Base-by-base conservation (phyloP, 2,888 invertebrate genomes). In the Parnassius mnemosyne region DNA sequence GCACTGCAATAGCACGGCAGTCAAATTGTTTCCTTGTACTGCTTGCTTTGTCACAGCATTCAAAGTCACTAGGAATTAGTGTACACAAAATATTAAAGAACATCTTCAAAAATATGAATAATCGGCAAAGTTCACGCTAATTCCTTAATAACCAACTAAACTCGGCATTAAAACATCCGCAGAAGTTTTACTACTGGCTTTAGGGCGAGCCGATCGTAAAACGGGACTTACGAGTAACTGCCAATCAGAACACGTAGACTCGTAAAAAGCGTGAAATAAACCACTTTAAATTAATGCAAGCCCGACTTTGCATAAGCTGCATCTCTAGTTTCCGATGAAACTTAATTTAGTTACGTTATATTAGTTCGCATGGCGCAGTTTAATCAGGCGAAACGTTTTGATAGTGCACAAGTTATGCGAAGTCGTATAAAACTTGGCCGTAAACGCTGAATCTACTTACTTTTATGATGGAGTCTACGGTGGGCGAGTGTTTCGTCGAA, bases 371-470 rank as follows among this genome's bases (percentile, higher is more conserved):
- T 71, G 73, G 73, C 73, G 77, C 77, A 80, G 80, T 84, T 84
- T 84, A 84, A 85, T 85, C 80, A 80, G 79, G 73, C 57, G 76
- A 71, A 74, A 73, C 68, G 71, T 66, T 67, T 13, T 76, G 74
- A 72, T 76, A 77, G 71, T 68, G 72, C 69, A 66, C 69, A 74
- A 81, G 79, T 85, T 83, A 80, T 81, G 77, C 77, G 81, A 81
- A 84, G 75, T 77, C 78, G 68, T 81, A 82, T 86, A 83, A 88
- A 87, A 80, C 69, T 65, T 53, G 70, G 68, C 70, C 75, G 74
- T 86, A 86, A 87, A 87, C 81, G 81, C 75, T 71, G 80, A 80
- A 81, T 84, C 81, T 81, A 83, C 84, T 85, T 80, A 82, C 75
- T 80, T 86, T 87, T 87, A 87, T 78, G 79, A 72, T 80, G 67